A percentile compares a stretch with the other conserved stretches of the same genome.
Evolutionary conservation across 2,797 vertebrate genomes (phyloP).

Genomic region (Todus mexicanus): DNA sequence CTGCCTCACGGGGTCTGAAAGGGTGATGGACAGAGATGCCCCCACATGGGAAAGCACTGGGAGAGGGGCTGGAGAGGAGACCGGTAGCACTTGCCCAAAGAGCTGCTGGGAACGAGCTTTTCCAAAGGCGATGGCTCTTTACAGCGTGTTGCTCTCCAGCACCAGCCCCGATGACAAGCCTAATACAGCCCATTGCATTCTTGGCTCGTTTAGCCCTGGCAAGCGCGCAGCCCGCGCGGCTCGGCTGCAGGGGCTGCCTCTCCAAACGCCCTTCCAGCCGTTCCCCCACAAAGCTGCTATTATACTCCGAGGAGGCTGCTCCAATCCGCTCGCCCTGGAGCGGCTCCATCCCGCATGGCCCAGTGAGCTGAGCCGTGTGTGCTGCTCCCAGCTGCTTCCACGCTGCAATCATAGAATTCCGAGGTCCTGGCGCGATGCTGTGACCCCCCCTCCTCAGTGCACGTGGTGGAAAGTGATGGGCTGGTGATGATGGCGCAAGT

Average conservation of each 20-base stretch:
- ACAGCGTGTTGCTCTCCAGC: not conserved
- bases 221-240: not conserved
- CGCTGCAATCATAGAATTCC: no score
- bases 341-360: not conserved
- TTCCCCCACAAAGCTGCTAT: not conserved
- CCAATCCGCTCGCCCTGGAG: not conserved
- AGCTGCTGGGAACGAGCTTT: not conserved
- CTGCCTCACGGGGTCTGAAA: accelerated
- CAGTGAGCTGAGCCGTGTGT: accelerated
- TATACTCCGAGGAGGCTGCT: not conserved
- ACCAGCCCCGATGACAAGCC: not conserved
- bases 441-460: no score
- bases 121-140: not conserved
- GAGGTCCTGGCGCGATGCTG: no score
- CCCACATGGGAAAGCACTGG: not conserved
- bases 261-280: not conserved
- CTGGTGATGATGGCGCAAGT: no score
- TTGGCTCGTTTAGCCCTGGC: not conserved
- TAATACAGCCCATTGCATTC: not conserved
- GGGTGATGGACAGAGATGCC: no score
- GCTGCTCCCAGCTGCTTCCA: not conserved
- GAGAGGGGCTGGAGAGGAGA: not conserved
- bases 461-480: no score
- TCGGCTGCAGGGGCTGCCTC: not conserved
- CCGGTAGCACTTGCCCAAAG: not conserved